These are phyloP conservation scores for Proisotoma minuta DNA, from an alignment of 2,888 invertebrate genomes.

Conservation along the genomic window DNA sequence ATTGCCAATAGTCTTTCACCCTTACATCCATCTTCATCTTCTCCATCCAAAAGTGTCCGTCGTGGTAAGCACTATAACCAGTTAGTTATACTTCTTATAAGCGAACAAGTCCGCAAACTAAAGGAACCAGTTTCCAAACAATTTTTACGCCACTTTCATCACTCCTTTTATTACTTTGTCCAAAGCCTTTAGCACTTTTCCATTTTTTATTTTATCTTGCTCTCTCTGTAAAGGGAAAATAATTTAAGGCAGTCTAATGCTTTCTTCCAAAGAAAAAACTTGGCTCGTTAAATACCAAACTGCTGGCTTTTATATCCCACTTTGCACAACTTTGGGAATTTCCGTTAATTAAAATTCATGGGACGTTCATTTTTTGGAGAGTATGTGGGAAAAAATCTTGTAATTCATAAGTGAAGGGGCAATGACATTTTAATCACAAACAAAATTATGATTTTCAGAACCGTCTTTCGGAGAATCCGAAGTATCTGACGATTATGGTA, in stretches of 20 bases:
- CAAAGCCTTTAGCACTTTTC: constrained; percentile 5
- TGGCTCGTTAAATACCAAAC: background rate
- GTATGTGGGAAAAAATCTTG: background rate
- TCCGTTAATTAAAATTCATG: background rate
- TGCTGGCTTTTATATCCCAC: background rate
- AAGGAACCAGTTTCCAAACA: background rate
- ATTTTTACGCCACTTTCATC: constrained; percentile 3
- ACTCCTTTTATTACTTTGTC: constrained; percentile 5
- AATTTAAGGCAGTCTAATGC: background rate
- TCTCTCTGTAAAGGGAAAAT: background rate
- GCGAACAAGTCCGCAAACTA: background rate
- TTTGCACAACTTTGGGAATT: background rate
- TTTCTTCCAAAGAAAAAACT: background rate
- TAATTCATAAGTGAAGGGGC: background rate
- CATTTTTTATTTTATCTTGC: background rate
- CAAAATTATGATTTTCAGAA: no score
- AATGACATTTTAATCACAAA: no score
- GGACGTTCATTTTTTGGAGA: background rate
- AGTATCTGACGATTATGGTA: constrained; percentile 93
- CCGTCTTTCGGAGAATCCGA: constrained; percentile 76
- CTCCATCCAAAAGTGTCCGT: constrained; percentile 48
- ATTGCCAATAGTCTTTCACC: constrained; percentile 49
- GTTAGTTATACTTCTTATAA: background rate
- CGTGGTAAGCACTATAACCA: constrained; percentile 42
- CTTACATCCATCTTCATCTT: constrained; percentile 47